Evolutionary conservation across 2,797 vertebrate genomes (phyloP), one percentile per base, ranked within the genome.

Genomic region (Anableps anableps): DNA sequence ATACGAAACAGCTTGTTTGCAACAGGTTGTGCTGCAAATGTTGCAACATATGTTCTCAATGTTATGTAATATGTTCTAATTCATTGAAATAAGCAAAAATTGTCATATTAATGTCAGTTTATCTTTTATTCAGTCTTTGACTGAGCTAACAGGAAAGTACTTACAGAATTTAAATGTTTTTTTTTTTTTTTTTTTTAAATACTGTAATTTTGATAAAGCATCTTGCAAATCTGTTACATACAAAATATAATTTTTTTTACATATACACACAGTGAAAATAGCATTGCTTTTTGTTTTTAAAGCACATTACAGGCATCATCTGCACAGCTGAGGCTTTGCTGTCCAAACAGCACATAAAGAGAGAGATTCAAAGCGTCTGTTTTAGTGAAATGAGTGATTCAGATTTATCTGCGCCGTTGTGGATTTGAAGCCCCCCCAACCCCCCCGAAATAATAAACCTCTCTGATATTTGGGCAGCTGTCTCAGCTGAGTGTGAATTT

Each of bases 161-260:
- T 87, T 92, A 94, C 88, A 95, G 88, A 93, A 94, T 92, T 91
- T 92, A 95, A 89, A 93, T 94, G 95, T 94, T 95, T 93, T n/a
- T n/a, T n/a, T n/a, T n/a, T n/a, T n/a, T n/a, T 90, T 96, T 88
- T 94, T n/a, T 90, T 96, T 88, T 94, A 89, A 68, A 95, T 90
- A 94, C 93, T 94, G 92, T 91, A 86, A 89, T 88, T 92, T 90
- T 89, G 70, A 94, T 92, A 91, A 88, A 91, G 89, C 48, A 85
- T 91, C 84, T 86, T 91, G 92, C 93, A 90, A 86, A 92, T 94
- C 93, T 94, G 91, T 93, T 84, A 84, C 83, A 91, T 84, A 94
- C 89, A 93, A 89, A 94, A 95, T 94, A 93, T 95, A 95, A 94
- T 81, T 94, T 74, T 78, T 88, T 86, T 82, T 85, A 91, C 83